A percentile compares a stretch with the other conserved stretches of the same genome.
These are phyloP conservation scores for Platorchestia sp. DNA, from an alignment of 1,140 invertebrate species.

Conservation along the genomic window DNA sequence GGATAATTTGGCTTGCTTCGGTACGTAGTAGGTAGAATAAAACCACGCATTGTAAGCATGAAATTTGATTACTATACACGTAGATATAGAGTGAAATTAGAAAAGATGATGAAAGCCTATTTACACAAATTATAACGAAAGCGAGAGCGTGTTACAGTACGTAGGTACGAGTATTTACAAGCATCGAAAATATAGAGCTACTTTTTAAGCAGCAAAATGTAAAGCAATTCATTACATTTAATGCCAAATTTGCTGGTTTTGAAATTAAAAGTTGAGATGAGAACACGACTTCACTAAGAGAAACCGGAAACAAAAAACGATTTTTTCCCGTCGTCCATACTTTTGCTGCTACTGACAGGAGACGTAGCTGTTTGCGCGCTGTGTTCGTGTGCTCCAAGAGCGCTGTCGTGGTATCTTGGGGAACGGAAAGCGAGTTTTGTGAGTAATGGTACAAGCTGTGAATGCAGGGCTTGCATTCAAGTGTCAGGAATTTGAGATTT, in stretches of 20 bases:
- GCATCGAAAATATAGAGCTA: not conserved
- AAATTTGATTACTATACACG: not conserved
- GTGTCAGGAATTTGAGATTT: not conserved
- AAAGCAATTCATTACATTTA: not conserved
- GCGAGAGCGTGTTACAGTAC: not conserved
- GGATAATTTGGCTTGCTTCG: not conserved
- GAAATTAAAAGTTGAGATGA: not conserved
- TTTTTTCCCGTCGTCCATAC: not conserved
- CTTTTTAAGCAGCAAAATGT: not conserved
- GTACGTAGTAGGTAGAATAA: not conserved
- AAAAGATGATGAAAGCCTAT: not conserved
- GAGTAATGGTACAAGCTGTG: not conserved
- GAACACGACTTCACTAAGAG: not conserved
- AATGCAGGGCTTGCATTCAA: not conserved
- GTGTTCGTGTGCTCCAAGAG: not conserved
- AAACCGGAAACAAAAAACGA: not conserved
- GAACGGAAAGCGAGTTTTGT: too few relatives aligned
- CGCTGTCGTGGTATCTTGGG: too few relatives aligned
- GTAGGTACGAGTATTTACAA: not conserved
- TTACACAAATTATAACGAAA: not conserved
- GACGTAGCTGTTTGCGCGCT: not conserved
- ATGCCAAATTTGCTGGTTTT: not conserved
- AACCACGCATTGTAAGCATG: not conserved
- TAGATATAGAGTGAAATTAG: not conserved
- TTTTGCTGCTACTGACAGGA: not conserved